Conservation (phyloP, 2,888 invertebrate genomes). For the Villa cingulata region DNA sequence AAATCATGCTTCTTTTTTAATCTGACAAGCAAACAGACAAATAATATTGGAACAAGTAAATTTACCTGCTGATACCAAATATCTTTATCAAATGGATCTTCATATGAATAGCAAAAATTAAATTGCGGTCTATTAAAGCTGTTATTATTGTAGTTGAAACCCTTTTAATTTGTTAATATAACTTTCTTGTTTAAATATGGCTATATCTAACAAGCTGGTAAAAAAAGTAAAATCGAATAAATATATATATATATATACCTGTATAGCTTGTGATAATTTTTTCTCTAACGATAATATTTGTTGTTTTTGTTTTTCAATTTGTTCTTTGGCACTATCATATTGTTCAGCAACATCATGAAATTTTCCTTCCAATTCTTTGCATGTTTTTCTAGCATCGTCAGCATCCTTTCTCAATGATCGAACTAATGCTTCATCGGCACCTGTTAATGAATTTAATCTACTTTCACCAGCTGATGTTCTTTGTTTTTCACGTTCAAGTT, state of each 20-base stretch:
- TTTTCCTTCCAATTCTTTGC: slow-evolving; percentile 68
- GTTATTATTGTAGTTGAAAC: neutral
- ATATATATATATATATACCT: slow-evolving; percentile 30
- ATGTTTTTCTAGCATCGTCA: slow-evolving; percentile 60
- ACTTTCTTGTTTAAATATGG: too few species aligned
- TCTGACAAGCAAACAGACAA: too few species aligned
- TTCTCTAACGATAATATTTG: slow-evolving; percentile 65
- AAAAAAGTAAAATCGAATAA: neutral
- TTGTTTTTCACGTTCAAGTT: slow-evolving; percentile 55
- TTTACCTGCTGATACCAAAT: slow-evolving; percentile 18
- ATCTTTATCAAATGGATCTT: slow-evolving; percentile 24
- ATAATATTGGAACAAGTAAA: too few species aligned
- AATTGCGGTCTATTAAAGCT: slow-evolving; percentile 20
- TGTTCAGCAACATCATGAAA: slow-evolving; percentile 62
- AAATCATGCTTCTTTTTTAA: too few species aligned
- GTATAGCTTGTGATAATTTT: slow-evolving; percentile 53
- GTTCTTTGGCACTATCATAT: slow-evolving; percentile 57
- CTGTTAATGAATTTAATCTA: slow-evolving; percentile 25
- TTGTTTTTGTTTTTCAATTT: slow-evolving; percentile 66
- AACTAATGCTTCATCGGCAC: slow-evolving; percentile 51
- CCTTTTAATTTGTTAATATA: neutral
- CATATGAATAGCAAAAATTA: slow-evolving; percentile 33
- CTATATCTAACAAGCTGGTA: neutral
- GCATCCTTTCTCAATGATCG: slow-evolving; percentile 58
- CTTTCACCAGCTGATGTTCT: slow-evolving; percentile 36